Evolutionary conservation across 2,888 invertebrate genomes (phyloP).

Genomic region (Lacanobia wlatinum): DNA sequence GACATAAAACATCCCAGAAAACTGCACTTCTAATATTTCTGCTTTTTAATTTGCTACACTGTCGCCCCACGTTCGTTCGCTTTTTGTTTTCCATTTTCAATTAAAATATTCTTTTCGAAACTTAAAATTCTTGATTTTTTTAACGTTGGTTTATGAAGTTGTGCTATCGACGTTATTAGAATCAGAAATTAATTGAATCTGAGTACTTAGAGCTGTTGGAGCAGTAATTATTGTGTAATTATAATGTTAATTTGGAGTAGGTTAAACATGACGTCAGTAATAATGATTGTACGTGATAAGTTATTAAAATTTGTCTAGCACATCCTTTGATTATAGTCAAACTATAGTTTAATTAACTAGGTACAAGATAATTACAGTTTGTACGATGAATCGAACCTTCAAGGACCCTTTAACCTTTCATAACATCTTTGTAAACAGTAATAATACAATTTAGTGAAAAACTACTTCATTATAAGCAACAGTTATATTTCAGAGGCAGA

Average conservation of each 20-base stretch:
- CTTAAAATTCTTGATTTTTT: constrained; percentile 30
- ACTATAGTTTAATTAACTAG: neutral
- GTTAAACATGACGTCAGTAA: constrained; percentile 5
- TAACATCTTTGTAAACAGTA: neutral
- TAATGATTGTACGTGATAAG: constrained; percentile 4
- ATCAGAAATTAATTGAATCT: constrained; percentile 17
- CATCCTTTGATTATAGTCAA: constrained; percentile 19
- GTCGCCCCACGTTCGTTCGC: constrained; percentile 59
- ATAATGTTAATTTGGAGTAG: constrained; percentile 13
- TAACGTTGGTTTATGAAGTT: constrained; percentile 8
- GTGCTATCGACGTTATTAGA: constrained; percentile 13
- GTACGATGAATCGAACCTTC: neutral
- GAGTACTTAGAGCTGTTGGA: constrained; percentile 3
- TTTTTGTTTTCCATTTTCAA: constrained; percentile 71
- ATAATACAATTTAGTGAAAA: neutral
- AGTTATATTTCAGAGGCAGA: constrained; percentile 49
- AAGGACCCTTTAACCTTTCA: neutral
- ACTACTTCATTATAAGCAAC: constrained; percentile 31
- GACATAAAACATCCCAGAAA: constrained; percentile 67
- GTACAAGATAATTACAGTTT: neutral
- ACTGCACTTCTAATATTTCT: constrained; percentile 73
- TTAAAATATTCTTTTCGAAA: constrained; percentile 61
- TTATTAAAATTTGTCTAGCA: neutral
- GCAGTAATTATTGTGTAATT: constrained; percentile 38
- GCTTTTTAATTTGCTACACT: constrained; percentile 75